Conservation (phyloP, 2,113 vertebrate species). For the Numida meleagris region DNA sequence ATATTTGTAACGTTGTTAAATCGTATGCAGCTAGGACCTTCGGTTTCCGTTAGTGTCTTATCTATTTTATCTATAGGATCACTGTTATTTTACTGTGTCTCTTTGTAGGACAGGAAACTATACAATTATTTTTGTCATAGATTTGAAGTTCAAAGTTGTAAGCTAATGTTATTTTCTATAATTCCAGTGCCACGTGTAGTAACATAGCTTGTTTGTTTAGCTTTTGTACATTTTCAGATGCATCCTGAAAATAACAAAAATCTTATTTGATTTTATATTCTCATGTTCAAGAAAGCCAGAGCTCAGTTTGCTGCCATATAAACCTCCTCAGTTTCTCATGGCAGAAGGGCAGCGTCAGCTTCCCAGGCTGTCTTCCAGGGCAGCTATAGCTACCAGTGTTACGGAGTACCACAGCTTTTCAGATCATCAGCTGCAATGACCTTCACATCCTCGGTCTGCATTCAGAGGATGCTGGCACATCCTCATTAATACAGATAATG, state of each 20-base stretch:
- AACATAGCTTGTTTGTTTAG: not conserved
- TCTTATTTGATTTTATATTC: not conserved
- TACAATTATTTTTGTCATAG: accelerated
- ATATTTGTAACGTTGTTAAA: not conserved
- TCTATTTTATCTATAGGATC: not conserved
- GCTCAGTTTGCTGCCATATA: not conserved
- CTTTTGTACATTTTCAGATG: not conserved
- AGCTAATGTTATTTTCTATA: not conserved
- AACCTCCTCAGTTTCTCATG: not conserved
- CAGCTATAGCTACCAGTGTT: not conserved
- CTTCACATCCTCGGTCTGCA: not conserved
- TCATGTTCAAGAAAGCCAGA: not conserved
- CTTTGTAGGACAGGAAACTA: not conserved
- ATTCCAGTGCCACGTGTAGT: not conserved
- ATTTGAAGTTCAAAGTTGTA: not conserved
- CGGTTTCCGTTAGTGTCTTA: not conserved
- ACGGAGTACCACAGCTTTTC: not conserved
- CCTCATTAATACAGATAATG: not conserved
- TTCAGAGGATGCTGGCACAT: not conserved
- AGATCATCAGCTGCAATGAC: not conserved
- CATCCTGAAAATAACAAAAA: not conserved
- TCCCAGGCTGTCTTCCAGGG: not conserved
- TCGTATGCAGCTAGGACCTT: not conserved
- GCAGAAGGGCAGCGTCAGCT: not conserved
- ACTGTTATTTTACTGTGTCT: not conserved